Evolutionary conservation across 2,888 invertebrate genomes (phyloP).

Genomic region (Odontocerum albicorne): DNA sequence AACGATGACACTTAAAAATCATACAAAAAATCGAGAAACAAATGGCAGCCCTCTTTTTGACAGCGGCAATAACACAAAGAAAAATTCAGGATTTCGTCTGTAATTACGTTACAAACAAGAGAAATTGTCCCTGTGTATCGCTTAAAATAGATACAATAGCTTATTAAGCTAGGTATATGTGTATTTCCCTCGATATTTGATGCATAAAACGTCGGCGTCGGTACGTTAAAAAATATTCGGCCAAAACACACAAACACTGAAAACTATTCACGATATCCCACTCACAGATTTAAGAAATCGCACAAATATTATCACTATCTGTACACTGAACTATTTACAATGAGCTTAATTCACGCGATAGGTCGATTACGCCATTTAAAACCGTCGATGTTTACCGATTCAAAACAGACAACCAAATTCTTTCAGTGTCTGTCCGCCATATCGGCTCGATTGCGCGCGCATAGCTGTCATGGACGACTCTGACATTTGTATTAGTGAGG

Average conservation of each 20-base stretch:
- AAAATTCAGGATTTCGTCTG: conserved; percentile 40
- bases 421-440: conserved; percentile 59
- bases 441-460: conserved; percentile 60
- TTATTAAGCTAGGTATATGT: conserved; percentile 36
- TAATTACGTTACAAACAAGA: conserved; percentile 31
- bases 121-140: conserved; percentile 17
- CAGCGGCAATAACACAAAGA: conserved; percentile 60
- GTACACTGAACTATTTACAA: conserved; percentile 74
- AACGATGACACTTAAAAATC: conserved; percentile 20
- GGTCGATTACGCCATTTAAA: conserved; percentile 68
- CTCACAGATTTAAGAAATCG: conserved; percentile 64
- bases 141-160: conserved; percentile 44
- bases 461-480: conserved; percentile 39
- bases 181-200: conserved; percentile 52
- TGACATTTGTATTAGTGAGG: conserved; percentile 15
- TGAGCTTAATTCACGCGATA: conserved; percentile 67
- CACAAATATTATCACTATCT: conserved; percentile 73
- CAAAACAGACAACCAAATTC: conserved; percentile 57
- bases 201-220: conserved; percentile 62
- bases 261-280: conserved; percentile 52
- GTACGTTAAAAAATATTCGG: conserved; percentile 56
- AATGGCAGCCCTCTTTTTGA: conserved; percentile 57
- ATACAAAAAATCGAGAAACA: conserved; percentile 53
- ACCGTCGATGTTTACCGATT: conserved; percentile 64
- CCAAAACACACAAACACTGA: conserved; percentile 59